Evolutionary conservation across 2,797 vertebrate species (phyloP), one percentile per base, ranked within the genome.

Genomic region (Molossus molossus): DNA sequence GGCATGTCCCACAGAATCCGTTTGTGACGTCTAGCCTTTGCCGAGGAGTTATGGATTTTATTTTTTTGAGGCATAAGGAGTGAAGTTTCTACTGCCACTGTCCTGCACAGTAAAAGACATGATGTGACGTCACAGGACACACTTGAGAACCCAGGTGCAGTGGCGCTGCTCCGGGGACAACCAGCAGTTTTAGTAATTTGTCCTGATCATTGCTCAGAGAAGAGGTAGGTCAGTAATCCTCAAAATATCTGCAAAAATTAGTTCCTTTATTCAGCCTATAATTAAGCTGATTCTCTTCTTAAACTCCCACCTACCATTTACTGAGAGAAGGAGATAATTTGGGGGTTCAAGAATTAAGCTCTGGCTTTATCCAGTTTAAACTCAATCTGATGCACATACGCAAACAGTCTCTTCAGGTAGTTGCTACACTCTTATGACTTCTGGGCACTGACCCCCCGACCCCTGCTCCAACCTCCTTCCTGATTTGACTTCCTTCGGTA

Each of bases 61-160:
- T 37, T 79, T 86, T 91, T 90, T 77, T 81, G 87, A 69, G 87
- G 57, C 25, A 37, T 37, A 80, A 80, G 33, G 25, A 92, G 18
- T 75, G 27, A 55, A 83, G 7, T 33, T 81, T 76, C 79, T 55
- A 60, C 13, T 73, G 18, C 50, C 55, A 53, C 40, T 87, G 75
- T 87, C 57, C 5, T 69, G 25, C 53, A 50, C 15, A 55, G 8
- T 72, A 50, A 90, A 67, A 80, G 50, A 57, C 21, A 4, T n/a
- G 15, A 55, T 18, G 27, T 62, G n/a, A 65, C 2, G 53, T 60
- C 25, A 55, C 15, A 23, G 11, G 85, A 37, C 48, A n/a, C 18
- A 65, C 18, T 70, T 53, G 20, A 48, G 27, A 25, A 53, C 64
- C 92, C 77, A 77, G 25, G 11, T 53, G 1, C 10, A 21, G 1